A percentile compares a stretch with the other conserved stretches of the same genome.
Evolutionary conservation across 1,140 invertebrate species (phyloP).

Genomic region (Euura lappo): DNA sequence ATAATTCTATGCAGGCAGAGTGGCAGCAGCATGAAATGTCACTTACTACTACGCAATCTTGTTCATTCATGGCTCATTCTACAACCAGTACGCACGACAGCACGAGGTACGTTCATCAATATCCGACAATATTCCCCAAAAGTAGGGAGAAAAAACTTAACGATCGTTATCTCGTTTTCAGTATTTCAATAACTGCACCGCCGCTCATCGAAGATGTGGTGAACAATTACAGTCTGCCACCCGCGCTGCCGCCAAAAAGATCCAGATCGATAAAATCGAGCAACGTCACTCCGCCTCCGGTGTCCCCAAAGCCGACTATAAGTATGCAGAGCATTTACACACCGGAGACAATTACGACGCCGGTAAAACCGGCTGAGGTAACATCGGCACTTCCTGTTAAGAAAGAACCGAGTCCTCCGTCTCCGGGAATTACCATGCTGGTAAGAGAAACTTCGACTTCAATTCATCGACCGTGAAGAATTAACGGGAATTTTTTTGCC

Average conservation of each 20-base stretch:
- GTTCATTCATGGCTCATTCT: slow-evolving; percentile 63
- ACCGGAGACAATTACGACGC: slow-evolving; percentile 48
- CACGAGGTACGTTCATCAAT: slow-evolving; percentile 45
- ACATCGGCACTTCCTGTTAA: slow-evolving; percentile 34
- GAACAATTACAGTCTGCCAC: slow-evolving; percentile 65
- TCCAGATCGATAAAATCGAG: slow-evolving; percentile 59
- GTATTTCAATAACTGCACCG: slow-evolving; percentile 51
- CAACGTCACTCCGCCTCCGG: slow-evolving; percentile 46
- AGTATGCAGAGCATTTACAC: slow-evolving; percentile 49
- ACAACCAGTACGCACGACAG: slow-evolving; percentile 51
- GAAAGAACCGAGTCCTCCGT: slow-evolving; percentile 39
- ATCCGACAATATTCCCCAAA: too few relatives aligned
- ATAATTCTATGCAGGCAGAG: slow-evolving; percentile 72
- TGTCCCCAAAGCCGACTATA: slow-evolving; percentile 51
- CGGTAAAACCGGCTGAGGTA: slow-evolving; percentile 38
- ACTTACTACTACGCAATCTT: slow-evolving; percentile 65
- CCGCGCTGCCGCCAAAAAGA: slow-evolving; percentile 80
- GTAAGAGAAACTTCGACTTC: too few relatives aligned
- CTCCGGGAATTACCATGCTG: slow-evolving; percentile 1
- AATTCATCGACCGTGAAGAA: too few relatives aligned
- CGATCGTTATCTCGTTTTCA: slow-evolving; percentile 25
- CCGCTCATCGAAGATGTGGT: slow-evolving; percentile 43
- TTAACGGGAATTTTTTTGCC: too few relatives aligned
- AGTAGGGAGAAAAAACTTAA: not conserved
- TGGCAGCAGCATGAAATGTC: slow-evolving; percentile 71